These are phyloP conservation scores for Rostratula benghalensis DNA, from an alignment of 2,113 vertebrate genomes.

Conservation along the genomic window DNA sequence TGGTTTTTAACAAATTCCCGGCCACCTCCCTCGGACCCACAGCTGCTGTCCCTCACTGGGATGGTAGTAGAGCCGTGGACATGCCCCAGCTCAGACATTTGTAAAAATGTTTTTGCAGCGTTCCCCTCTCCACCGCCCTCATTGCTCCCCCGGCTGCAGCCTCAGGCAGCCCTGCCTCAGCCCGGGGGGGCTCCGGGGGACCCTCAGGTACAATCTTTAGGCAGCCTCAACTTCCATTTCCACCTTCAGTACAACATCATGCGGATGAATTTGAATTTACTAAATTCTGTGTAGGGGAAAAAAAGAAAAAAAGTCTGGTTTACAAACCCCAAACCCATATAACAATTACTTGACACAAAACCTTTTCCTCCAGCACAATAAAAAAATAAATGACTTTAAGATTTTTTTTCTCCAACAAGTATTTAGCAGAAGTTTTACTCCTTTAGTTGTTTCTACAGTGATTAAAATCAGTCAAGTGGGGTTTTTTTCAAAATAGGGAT, in stretches of 20 bases:
- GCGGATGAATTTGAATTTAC: neutral
- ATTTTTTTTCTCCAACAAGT: neutral
- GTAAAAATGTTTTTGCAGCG: neutral
- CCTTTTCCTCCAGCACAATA: neutral
- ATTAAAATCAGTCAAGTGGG: neutral
- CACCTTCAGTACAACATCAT: neutral
- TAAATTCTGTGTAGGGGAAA: neutral
- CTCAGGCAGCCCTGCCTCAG: no score
- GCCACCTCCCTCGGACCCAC: neutral
- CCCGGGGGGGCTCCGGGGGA: neutral
- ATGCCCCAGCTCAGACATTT: neutral
- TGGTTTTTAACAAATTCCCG: neutral
- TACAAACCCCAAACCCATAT: neutral
- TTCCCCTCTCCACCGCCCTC: neutral
- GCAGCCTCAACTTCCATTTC: neutral
- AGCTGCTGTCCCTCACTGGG: neutral
- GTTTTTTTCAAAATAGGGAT: neutral
- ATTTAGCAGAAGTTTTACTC: neutral
- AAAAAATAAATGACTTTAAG: neutral
- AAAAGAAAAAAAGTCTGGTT: neutral
- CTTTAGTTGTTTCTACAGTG: neutral
- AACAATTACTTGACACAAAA: neutral
- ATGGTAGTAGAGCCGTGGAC: neutral
- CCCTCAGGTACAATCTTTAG: neutral
- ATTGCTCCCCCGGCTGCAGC: no score